Base-by-base conservation (phyloP, 2,797 vertebrate species). In the Zenarchopterus dispar region DNA sequence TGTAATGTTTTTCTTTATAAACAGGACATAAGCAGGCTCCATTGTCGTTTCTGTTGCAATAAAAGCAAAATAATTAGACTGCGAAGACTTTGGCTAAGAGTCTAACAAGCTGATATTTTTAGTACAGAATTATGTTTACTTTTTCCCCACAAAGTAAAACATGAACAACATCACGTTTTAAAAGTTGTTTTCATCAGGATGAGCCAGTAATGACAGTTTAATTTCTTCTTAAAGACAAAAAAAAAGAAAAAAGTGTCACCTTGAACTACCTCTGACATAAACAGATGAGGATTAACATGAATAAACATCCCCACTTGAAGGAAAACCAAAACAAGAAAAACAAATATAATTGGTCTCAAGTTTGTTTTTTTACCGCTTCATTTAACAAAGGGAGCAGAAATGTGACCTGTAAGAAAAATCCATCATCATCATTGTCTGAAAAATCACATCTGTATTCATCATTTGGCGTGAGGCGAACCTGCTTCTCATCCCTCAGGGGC, bases 401-500 rank as follows among this genome's bases (percentile, higher is more conserved):
- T 61, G 59, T 39, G 52, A 80, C 6, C 73, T 73, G 80, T 85
- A 76, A 85, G 68, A 74, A 70, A n/a, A 84, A 89, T 90, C 89
- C 84, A 88, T 91, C 88, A 87, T 91, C 88, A 87, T 75, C 16
- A 8, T 81, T 85, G 82, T 89, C 82, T 88, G 78, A 85, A 80
- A 80, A 80, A 71, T 75, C 84, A 80, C 80, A 89, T 92, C 80
- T 81, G 82, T 88, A 91, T 91, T 91, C 87, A 74, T 73, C 69
- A 78, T 70, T 58, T 70, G 75, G 65, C 53, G 56, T 18, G 10
- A 80, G 70, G 67, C 59, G 81, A 85, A 81, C 71, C 79, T 81
- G 76, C 85, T 89, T 87, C 85, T 83, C 78, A 85, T 89, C 81
- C 57, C 88, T 90, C 76, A 80, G 63, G 84, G 75, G 73, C 69